phyloP scores from a whole-genome alignment of 2,113 vertebrate genomes.

The Cricetomys ansorgei region DNA sequence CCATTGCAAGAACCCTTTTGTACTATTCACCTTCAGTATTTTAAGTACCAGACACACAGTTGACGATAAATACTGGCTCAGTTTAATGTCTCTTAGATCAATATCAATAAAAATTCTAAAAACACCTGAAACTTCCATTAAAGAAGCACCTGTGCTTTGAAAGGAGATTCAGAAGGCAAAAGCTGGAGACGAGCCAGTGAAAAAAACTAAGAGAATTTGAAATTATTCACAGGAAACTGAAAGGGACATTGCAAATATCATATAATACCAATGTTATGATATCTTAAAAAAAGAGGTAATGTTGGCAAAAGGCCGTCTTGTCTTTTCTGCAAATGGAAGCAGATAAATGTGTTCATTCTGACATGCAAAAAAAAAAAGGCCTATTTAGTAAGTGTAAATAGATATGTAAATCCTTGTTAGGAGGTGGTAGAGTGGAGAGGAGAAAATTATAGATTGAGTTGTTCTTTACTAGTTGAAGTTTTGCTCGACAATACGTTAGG shows the following conservation, averaged over 20 bases:
- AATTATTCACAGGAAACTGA: background rate
- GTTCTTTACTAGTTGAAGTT: background rate
- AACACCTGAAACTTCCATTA: background rate
- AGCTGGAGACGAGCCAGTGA: background rate
- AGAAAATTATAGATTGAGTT: background rate
- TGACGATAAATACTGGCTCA: background rate
- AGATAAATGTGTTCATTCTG: background rate
- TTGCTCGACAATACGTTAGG: background rate
- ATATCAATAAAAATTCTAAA: constrained; percentile 4
- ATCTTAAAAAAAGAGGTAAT: background rate
- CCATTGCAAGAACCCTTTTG: background rate
- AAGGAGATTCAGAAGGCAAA: background rate
- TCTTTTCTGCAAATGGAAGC: background rate
- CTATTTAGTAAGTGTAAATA: background rate
- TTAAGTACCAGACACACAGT: background rate
- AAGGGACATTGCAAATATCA: background rate
- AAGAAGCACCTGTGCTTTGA: background rate
- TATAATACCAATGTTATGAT: background rate
- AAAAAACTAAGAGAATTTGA: background rate
- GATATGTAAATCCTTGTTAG: background rate
- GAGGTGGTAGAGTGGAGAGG: background rate
- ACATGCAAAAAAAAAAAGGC: background rate
- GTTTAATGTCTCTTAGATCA: background rate
- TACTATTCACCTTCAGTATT: background rate
- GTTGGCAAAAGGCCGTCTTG: background rate